phyloP scores from a whole-genome alignment of 2,113 vertebrate genomes.

The Canis aureus region DNA sequence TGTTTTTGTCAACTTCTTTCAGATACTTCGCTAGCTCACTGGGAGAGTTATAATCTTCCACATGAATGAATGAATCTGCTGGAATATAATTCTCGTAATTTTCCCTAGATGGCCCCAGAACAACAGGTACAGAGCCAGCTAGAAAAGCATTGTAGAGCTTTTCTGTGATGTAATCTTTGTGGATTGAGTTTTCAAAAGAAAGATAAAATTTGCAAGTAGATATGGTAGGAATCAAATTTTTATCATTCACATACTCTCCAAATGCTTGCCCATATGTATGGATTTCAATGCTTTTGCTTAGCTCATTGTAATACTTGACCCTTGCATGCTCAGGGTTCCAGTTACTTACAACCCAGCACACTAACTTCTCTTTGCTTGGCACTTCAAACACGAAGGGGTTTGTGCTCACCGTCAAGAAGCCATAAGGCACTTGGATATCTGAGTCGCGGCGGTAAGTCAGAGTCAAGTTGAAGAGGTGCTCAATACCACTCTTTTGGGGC shows the following conservation, averaged over 20 bases:
- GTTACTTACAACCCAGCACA: slow-evolving; percentile 99
- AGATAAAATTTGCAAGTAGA: slow-evolving; percentile 98
- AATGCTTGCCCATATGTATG: slow-evolving; percentile 96
- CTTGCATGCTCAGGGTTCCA: slow-evolving; percentile 97
- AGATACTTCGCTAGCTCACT: slow-evolving; percentile 97
- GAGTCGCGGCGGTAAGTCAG: slow-evolving; percentile 97
- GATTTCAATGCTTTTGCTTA: slow-evolving; percentile 97
- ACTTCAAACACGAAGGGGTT: slow-evolving; percentile 94
- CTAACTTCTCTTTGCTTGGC: slow-evolving; percentile 96
- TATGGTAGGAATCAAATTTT: slow-evolving; percentile 96
- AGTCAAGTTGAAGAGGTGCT: slow-evolving; percentile 97
- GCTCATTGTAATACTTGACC: slow-evolving; percentile 98
- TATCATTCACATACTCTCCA: slow-evolving; percentile 94
- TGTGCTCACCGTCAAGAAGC: slow-evolving; percentile 93
- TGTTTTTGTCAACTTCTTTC: slow-evolving; percentile 96
- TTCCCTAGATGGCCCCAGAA: slow-evolving; percentile 94
- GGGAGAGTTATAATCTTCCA: slow-evolving; percentile 96
- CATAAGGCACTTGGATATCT: slow-evolving; percentile 99
- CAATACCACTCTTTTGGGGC: slow-evolving; percentile 94
- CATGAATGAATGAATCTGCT: slow-evolving; percentile 96
- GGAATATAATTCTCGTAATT: slow-evolving; percentile 99
- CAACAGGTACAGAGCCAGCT: slow-evolving; percentile 96
- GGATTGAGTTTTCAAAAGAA: slow-evolving; percentile 98
- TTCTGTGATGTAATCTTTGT: slow-evolving; percentile 98
- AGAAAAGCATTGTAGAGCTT: slow-evolving; percentile 98